Evolutionary conservation across 1,140 invertebrate species (phyloP).

Genomic region (Rhyzopertha dominica): DNA sequence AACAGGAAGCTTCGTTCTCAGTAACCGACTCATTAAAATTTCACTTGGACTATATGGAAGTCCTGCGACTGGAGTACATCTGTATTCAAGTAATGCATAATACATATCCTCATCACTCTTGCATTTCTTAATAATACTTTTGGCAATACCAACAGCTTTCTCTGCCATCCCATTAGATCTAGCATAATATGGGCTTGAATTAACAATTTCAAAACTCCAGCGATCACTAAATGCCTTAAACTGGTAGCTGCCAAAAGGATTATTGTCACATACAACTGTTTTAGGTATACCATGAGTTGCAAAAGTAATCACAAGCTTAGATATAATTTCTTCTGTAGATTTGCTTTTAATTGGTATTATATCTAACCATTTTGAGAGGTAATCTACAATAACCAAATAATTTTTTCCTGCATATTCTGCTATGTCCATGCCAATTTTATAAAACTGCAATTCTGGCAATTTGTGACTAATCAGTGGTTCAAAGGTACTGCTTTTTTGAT

Average conservation of each 20-base stretch:
- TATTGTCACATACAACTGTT: background rate
- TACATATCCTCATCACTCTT: too few relatives aligned
- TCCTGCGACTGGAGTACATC: conserved; percentile 1
- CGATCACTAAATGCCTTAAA: background rate
- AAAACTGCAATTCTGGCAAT: too few relatives aligned
- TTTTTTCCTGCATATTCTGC: conserved; percentile 5
- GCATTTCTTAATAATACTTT: background rate
- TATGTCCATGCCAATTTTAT: conserved; percentile 4
- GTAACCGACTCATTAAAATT: too few relatives aligned
- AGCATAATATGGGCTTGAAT: background rate
- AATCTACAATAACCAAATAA: background rate
- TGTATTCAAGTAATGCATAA: background rate
- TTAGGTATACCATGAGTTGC: background rate
- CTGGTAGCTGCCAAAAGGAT: background rate
- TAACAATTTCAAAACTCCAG: background rate
- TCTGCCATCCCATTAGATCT: conserved; percentile 1
- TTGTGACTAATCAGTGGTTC: background rate
- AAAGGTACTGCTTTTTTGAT: background rate
- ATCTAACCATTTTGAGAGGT: background rate
- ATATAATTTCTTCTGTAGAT: background rate
- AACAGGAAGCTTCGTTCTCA: background rate
- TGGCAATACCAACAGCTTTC: conserved; percentile 1
- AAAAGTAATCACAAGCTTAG: background rate
- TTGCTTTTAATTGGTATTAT: background rate
- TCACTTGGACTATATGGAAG: conserved; percentile 1